Base-by-base conservation (phyloP, 2,888 invertebrate genomes). In the Athrips mouffetella region DNA sequence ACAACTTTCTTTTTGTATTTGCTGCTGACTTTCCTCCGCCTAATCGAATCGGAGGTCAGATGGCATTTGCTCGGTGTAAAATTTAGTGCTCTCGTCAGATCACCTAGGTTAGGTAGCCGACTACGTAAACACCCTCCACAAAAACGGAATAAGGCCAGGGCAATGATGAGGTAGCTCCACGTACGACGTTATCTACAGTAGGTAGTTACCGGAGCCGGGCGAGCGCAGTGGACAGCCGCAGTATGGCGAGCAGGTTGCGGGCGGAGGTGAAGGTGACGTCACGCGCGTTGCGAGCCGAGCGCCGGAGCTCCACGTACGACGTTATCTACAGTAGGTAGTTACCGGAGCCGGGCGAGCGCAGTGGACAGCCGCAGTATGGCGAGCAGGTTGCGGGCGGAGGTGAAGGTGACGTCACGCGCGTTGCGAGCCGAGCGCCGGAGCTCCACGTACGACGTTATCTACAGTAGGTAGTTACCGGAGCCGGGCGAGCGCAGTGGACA, bases 211-310 rank as follows among this genome's bases (percentile, higher is more conserved):
- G 90, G 5, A 94, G 81, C 33, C 94, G 87, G 0, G 97, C 97
- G 59, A 98, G 86, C 0, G 98, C 98, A 0, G 98, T 98, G 0
- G 98, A 93, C 44, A 99, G 88, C 6, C 99, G 94, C 39, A 99
- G 89, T 55, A 99, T 94, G 10, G 96, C 99, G 54, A 99, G 90
- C 52, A 99, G 88, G 74, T 98, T 98, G 71, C 99, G 91, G 0
- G 99, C 97, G 0, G 99, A 99, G 0, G 99, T 99, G 77, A 98
- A 99, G 0, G 97, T 96, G 89, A 94, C 95, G 78, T 98, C 98
- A 52, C 93, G 92, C 18, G 92, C 94, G 70, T 96, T 96, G 44
- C 98, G 91, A 0, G 98, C 96, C 64, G 97, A 97, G 55, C 94
- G 91, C 2, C 95, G 87, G 55, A 96, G 79, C 67, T 95, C 94